phyloP scores from a whole-genome alignment of 2,113 vertebrate genomes.

The Sylvia atricapilla region DNA sequence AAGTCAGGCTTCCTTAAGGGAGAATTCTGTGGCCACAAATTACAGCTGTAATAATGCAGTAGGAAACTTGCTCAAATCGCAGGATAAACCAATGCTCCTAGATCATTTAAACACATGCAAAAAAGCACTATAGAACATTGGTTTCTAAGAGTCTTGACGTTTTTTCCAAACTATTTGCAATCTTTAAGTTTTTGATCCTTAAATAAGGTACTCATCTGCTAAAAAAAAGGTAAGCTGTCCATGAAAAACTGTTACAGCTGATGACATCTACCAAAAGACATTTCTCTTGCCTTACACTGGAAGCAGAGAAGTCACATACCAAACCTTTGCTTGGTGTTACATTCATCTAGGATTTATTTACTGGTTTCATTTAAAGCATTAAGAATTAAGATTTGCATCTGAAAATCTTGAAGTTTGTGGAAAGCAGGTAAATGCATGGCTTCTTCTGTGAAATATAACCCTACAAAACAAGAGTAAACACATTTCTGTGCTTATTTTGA shows the following conservation, averaged over 20 bases:
- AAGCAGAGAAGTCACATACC: not conserved
- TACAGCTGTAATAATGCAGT: not conserved
- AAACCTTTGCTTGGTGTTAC: not conserved
- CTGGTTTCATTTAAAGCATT: not conserved
- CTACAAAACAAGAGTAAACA: constrained; percentile 37
- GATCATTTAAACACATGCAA: not conserved
- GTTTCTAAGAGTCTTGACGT: not conserved
- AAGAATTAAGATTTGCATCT: not conserved
- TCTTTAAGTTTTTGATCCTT: not conserved
- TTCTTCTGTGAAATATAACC: constrained; percentile 46
- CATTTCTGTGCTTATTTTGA: not conserved
- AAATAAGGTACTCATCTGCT: not conserved
- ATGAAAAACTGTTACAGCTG: not conserved
- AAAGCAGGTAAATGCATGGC: not conserved
- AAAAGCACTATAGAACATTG: not conserved
- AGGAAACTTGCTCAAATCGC: not conserved
- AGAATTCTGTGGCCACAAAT: constrained; percentile 16
- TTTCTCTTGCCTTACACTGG: not conserved
- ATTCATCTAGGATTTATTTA: not conserved
- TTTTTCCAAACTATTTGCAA: not conserved
- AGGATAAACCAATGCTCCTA: constrained; percentile 12
- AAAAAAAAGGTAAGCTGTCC: not conserved
- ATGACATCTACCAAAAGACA: not conserved
- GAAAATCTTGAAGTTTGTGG: constrained; percentile 2
- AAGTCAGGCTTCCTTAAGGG: not conserved